These are phyloP conservation scores for Sylvicola cinctus DNA, from an alignment of 2,888 invertebrate species.

Conservation along the genomic window DNA sequence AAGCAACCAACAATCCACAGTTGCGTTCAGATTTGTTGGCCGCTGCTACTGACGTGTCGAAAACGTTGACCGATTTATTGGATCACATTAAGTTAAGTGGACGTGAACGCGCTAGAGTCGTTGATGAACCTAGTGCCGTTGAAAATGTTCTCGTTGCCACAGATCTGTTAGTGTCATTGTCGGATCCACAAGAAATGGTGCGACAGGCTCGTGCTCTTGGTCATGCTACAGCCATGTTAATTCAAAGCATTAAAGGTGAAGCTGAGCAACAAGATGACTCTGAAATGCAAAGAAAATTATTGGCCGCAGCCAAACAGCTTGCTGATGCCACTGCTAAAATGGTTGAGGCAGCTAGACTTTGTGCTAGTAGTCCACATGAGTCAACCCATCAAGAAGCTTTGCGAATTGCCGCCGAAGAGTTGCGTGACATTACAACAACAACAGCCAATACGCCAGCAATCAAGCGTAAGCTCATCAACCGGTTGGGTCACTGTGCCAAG, in stretches of 20 bases:
- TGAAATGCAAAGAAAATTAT: constrained; percentile 68
- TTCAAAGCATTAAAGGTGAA: constrained; percentile 87
- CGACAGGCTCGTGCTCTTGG: constrained; percentile 77
- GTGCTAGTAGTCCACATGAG: constrained; percentile 72
- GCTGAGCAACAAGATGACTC: constrained; percentile 75
- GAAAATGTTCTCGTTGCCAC: constrained; percentile 80
- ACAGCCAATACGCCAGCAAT: constrained; percentile 58
- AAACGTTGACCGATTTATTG: constrained; percentile 71
- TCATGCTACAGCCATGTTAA: constrained; percentile 83
- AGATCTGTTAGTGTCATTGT: constrained; percentile 68
- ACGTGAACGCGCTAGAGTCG: constrained; percentile 36
- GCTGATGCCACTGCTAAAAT: constrained; percentile 94
- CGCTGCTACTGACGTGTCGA: constrained; percentile 76
- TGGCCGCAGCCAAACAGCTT: constrained; percentile 84
- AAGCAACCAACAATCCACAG: constrained; percentile 43
- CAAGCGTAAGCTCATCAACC: constrained; percentile 48
- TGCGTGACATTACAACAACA: constrained; percentile 76
- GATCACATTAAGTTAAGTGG: constrained; percentile 67
- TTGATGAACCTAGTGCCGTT: constrained; percentile 60
- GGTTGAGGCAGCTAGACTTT: constrained; percentile 90
- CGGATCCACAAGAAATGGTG: constrained; percentile 86
- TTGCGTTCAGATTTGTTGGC: constrained; percentile 52
- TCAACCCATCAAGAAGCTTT: constrained; percentile 64
- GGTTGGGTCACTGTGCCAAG: constrained; percentile 51
- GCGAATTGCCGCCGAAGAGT: constrained; percentile 74